Evolutionary conservation across 1,140 invertebrate genomes (phyloP).

Genomic region (Neodiprion fabricii): DNA sequence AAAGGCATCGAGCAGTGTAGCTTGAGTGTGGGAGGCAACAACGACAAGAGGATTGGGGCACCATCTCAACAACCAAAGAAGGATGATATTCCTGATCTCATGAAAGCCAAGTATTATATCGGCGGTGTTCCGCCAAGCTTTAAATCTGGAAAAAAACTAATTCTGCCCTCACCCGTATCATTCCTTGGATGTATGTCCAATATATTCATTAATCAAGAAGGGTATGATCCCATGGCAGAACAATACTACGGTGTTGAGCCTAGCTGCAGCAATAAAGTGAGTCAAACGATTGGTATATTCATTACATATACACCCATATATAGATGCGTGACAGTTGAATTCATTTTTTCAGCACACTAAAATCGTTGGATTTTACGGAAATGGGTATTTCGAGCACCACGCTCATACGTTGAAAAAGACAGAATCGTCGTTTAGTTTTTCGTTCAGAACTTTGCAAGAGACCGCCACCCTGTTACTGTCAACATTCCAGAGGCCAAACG

Average conservation of each 20-base stretch:
- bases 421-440: conserved; percentile 71
- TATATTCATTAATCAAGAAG: conserved; percentile 73
- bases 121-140: conserved; percentile 82
- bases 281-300: conserved; percentile 26
- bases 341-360: conserved; percentile 61
- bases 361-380: conserved; percentile 77
- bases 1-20: conserved; percentile 60
- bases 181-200: conserved; percentile 85
- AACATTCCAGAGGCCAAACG: conserved; percentile 67
- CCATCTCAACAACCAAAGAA: conserved; percentile 66
- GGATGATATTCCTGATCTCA: conserved; percentile 70
- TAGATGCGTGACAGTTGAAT: background rate
- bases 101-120: conserved; percentile 72
- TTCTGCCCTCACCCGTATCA: conserved; percentile 62
- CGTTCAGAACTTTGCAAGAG: conserved; percentile 76
- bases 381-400: conserved; percentile 79
- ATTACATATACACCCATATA: conserved; percentile 2
- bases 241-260: conserved; percentile 79
- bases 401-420: conserved; percentile 72
- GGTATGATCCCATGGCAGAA: conserved; percentile 67
- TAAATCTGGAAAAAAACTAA: conserved; percentile 35
- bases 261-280: conserved; percentile 76
- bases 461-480: conserved; percentile 78
- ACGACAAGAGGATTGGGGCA: conserved; percentile 71
- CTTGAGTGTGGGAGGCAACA: conserved; percentile 72